These are phyloP conservation scores for Melanostoma scalare DNA, from an alignment of 2,888 invertebrate species.

Conservation along the genomic window DNA sequence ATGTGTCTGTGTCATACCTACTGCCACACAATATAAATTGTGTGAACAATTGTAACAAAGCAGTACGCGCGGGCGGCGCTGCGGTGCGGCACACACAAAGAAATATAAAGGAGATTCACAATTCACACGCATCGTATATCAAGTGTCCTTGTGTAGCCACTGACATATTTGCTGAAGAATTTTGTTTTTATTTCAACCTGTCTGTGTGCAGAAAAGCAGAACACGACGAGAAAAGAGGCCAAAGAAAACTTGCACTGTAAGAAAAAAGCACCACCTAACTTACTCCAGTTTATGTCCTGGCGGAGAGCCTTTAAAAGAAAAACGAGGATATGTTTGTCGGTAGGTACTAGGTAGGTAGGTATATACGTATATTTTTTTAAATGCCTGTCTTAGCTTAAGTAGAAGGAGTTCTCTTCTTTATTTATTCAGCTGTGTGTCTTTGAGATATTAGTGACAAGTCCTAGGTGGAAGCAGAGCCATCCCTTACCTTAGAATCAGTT, in stretches of 20 bases:
- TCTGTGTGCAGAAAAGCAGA: conserved; percentile 32
- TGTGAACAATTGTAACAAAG: conserved; percentile 53
- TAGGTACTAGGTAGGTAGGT: conserved; percentile 1
- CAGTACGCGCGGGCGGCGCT: conserved; percentile 13
- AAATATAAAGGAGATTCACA: conserved; percentile 39
- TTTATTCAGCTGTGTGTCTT: conserved; percentile 47
- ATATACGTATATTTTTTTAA: conserved; percentile 14
- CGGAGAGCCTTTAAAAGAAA: conserved; percentile 13
- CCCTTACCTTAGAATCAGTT: not conserved
- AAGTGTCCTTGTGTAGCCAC: conserved; percentile 68
- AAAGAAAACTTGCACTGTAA: conserved; percentile 22
- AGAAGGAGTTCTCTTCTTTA: conserved; percentile 15
- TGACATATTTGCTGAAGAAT: conserved; percentile 67
- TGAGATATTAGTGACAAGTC: conserved; percentile 55
- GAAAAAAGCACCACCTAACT: conserved; percentile 35
- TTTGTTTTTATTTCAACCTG: conserved; percentile 27
- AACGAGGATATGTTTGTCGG: not conserved
- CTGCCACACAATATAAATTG: conserved; percentile 45
- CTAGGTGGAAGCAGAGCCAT: conserved; percentile 16
- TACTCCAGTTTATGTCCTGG: conserved; percentile 54
- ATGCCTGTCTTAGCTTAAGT: conserved; percentile 23
- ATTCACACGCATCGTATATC: conserved; percentile 56
- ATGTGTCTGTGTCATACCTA: too few species aligned
- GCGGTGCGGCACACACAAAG: not conserved
- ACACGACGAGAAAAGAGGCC: conserved; percentile 29